Evolutionary conservation across 2,888 invertebrate genomes (phyloP).

Genomic region (Drosophila sordidula): DNA sequence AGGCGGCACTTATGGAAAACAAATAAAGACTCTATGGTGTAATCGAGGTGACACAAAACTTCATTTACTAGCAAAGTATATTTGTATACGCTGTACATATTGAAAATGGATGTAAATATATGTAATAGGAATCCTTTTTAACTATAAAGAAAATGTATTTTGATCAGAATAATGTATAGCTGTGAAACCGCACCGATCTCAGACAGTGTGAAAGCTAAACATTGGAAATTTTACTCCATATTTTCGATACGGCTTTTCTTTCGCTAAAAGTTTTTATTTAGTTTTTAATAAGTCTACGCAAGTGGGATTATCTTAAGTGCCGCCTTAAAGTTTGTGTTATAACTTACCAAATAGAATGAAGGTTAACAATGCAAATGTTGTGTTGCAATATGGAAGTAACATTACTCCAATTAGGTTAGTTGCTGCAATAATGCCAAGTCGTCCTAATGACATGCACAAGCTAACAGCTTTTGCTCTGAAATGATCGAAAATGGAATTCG

Average conservation of each 20-base stretch:
- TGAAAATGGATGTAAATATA: no score
- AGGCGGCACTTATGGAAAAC: background rate
- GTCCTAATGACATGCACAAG: slow-evolving; percentile 73
- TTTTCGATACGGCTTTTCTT: no score
- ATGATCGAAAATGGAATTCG: slow-evolving; percentile 10
- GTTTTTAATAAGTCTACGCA: no score
- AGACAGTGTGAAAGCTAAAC: no score
- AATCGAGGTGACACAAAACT: background rate
- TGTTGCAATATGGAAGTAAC: slow-evolving; percentile 71
- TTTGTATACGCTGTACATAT: no score
- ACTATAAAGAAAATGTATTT: no score
- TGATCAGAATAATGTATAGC: no score
- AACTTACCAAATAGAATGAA: slow-evolving; percentile 66
- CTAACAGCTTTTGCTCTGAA: slow-evolving; percentile 80
- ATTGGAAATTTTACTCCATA: no score
- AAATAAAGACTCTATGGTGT: background rate
- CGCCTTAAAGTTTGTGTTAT: background rate
- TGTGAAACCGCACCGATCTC: no score
- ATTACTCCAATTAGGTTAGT: slow-evolving; percentile 77
- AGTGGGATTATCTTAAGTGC: no score
- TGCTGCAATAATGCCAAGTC: slow-evolving; percentile 76
- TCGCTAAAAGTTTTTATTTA: background rate
- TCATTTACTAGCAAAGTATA: no score
- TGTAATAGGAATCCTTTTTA: no score
- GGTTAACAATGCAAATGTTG: slow-evolving; percentile 74